These are phyloP conservation scores for Glossophaga mutica DNA, from an alignment of 2,797 vertebrate genomes.

Conservation along the genomic window DNA sequence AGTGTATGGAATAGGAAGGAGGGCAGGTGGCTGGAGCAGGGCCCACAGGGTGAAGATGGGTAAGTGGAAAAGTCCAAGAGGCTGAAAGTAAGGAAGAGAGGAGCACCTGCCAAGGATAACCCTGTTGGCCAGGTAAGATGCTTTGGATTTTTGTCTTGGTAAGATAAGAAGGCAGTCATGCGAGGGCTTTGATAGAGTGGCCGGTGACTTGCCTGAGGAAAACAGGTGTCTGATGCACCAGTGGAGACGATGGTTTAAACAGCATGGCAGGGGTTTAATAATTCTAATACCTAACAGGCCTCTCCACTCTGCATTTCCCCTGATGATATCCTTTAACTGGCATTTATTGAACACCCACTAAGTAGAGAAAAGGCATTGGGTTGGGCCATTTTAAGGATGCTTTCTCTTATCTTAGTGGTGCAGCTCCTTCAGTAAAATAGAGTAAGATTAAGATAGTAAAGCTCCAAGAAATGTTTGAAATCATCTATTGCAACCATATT, in stretches of 20 bases:
- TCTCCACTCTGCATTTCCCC: neutral
- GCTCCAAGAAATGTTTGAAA: neutral
- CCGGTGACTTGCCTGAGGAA: neutral
- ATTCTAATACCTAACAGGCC: rapidly evolving
- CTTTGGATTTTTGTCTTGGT: neutral
- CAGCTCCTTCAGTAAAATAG: neutral
- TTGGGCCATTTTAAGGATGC: neutral
- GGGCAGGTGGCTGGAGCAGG: neutral
- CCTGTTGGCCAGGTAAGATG: neutral
- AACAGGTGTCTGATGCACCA: neutral
- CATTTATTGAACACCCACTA: neutral
- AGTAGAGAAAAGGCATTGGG: neutral
- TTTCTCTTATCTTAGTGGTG: neutral
- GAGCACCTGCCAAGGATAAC: neutral
- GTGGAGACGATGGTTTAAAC: rapidly evolving
- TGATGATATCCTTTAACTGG: neutral
- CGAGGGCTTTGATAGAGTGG: neutral
- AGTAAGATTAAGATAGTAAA: neutral
- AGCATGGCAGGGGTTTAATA: neutral
- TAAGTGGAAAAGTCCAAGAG: neutral
- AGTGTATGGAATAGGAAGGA: too few species aligned
- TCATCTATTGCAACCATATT: neutral
- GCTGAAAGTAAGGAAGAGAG: rapidly evolving
- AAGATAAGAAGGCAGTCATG: neutral
- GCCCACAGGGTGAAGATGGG: neutral